These are phyloP conservation scores for Achlya flavicornis DNA, from an alignment of 2,888 invertebrate genomes.

Conservation along the genomic window DNA sequence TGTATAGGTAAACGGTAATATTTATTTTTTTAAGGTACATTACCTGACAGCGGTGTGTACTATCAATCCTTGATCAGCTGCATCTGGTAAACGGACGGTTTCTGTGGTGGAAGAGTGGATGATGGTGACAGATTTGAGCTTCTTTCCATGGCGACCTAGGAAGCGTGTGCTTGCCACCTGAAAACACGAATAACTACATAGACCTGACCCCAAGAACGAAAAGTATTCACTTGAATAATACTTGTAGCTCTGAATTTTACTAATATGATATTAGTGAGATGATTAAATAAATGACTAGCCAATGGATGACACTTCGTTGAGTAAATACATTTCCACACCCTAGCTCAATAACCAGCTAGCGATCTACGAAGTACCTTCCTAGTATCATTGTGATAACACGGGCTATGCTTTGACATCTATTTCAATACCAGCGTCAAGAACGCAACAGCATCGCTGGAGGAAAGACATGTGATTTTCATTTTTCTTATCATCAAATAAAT, in stretches of 20 bases:
- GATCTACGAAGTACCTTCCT: constrained; percentile 39
- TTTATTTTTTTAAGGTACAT: constrained; percentile 5
- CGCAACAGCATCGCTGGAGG: constrained; percentile 65
- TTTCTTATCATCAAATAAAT: neutral
- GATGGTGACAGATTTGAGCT: constrained; percentile 93
- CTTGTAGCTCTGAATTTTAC: neutral
- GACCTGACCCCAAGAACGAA: neutral
- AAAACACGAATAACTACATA: constrained; percentile 24
- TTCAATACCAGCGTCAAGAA: constrained; percentile 54
- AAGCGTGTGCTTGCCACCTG: constrained; percentile 92
- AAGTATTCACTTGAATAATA: neutral
- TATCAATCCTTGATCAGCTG: constrained; percentile 89
- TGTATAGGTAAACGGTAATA: neutral
- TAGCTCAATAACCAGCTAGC: neutral
- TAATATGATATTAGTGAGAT: neutral
- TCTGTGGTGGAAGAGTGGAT: constrained; percentile 95
- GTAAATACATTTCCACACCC: neutral
- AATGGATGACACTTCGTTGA: neutral
- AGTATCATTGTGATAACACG: constrained; percentile 33
- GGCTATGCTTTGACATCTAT: constrained; percentile 52
- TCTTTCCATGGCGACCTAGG: constrained; percentile 91
- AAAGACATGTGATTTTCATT: constrained; percentile 27
- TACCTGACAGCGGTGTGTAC: constrained; percentile 92
- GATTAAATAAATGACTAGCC: neutral
- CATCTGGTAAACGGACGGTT: constrained; percentile 92